Evolutionary conservation across 2,888 invertebrate species (phyloP).

Genomic region (Geophilus truncorum): DNA sequence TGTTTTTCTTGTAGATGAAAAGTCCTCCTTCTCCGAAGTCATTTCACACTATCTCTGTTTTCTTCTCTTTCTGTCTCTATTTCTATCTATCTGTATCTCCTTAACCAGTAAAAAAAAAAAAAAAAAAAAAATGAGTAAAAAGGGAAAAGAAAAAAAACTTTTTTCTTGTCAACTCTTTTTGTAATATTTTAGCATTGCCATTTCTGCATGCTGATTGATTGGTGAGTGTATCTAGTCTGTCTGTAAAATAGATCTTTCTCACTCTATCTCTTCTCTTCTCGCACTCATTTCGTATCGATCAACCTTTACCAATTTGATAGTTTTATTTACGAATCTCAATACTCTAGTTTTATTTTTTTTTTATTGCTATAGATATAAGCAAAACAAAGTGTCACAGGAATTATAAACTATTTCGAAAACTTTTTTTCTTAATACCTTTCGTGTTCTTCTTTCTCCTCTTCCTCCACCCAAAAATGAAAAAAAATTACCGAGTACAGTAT

Average conservation of each 20-base stretch:
- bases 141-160: not conserved
- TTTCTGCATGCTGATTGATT: not conserved
- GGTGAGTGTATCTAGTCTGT: conserved; percentile 31
- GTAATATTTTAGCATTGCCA: not conserved
- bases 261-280: conserved; percentile 2
- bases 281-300: not conserved
- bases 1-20: not conserved
- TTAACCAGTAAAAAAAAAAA: not conserved
- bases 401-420: not conserved
- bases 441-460: not conserved
- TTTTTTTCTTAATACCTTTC: not conserved
- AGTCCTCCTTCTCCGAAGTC: not conserved
- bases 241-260: conserved; percentile 6
- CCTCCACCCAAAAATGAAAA: not conserved
- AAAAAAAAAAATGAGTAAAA: not conserved
- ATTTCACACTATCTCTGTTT: not conserved
- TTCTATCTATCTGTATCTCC: not conserved
- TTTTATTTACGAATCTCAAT: not conserved
- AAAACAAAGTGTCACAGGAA: not conserved
- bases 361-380: not conserved
- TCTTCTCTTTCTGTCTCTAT: not conserved
- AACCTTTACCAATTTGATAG: not conserved
- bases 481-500: not conserved
- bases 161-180: not conserved
- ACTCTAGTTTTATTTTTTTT: not conserved